phyloP scores from a whole-genome alignment of 1,140 invertebrate genomes.

The Lamellibrachia luymesi region DNA sequence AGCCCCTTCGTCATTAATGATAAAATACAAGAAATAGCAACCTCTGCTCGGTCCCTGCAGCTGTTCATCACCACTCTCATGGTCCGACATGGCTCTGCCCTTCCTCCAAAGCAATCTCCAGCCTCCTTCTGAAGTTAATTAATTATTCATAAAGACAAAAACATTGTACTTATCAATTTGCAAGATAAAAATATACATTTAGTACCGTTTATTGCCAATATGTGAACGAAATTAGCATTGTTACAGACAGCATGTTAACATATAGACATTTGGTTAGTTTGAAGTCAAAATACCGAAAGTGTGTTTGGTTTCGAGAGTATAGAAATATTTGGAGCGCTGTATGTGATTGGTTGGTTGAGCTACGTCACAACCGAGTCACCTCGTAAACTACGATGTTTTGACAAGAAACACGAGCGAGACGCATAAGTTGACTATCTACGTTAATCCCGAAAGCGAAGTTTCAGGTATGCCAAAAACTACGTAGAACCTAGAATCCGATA shows the following conservation, averaged over 20 bases:
- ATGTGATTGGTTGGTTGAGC: background rate
- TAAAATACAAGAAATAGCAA: constrained; percentile 12
- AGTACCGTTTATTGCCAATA: background rate
- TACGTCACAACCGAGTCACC: background rate
- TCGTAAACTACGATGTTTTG: background rate
- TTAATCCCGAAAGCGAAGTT: background rate
- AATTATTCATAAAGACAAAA: constrained; percentile 18
- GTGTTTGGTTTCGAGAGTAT: background rate
- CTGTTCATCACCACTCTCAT: constrained; percentile 64
- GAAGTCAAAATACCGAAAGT: background rate
- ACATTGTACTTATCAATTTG: background rate
- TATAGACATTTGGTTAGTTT: background rate
- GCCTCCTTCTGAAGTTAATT: constrained; percentile 22
- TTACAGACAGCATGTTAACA: background rate
- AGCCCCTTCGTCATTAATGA: background rate
- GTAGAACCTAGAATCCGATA: background rate
- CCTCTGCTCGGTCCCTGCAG: constrained; percentile 52
- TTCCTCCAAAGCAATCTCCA: constrained; percentile 45
- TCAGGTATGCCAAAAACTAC: background rate
- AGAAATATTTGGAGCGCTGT: background rate
- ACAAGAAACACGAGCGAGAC: background rate
- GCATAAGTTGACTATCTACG: background rate
- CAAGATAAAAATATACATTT: background rate
- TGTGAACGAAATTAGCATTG: background rate
- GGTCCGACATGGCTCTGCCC: constrained; percentile 61